Percentiles rank a stretch among this genome's conserved stretches.
Conservation (phyloP, 1,140 invertebrate species). For the Drosophila biarmipes region DNA sequence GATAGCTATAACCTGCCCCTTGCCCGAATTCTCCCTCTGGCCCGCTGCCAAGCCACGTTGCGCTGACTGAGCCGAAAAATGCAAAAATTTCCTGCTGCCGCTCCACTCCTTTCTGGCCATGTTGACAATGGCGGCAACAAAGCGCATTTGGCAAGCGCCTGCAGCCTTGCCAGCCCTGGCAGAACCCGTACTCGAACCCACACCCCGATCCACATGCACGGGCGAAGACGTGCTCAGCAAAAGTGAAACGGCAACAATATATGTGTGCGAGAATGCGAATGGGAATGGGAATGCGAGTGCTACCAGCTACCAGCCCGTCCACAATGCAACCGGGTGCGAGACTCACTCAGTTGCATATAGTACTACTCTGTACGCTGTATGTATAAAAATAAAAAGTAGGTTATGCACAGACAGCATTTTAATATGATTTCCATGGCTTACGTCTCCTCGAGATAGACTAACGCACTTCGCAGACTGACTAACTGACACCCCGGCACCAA, state of each 20-base stretch:
- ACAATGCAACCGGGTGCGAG: slow-evolving; percentile 24
- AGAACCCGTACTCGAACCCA: slow-evolving; percentile 8
- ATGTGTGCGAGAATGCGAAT: slow-evolving; percentile 23
- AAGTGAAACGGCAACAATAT: slow-evolving; percentile 78
- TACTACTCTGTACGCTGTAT: slow-evolving; percentile 1
- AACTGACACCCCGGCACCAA: slow-evolving; percentile 36
- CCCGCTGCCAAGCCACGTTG: slow-evolving; percentile 69
- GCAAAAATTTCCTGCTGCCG: slow-evolving; percentile 60
- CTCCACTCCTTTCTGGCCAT: slow-evolving; percentile 43
- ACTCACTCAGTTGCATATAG: slow-evolving; percentile 11
- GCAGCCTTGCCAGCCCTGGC: slow-evolving; percentile 66
- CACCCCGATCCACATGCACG: not conserved
- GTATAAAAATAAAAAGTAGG: slow-evolving; percentile 72
- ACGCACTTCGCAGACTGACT: slow-evolving; percentile 44
- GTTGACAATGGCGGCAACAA: slow-evolving; percentile 79
- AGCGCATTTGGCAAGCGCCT: slow-evolving; percentile 79
- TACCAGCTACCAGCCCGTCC: slow-evolving; percentile 5
- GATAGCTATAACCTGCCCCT: not conserved
- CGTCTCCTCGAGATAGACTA: slow-evolving; percentile 41
- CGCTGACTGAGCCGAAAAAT: slow-evolving; percentile 79
- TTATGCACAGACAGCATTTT: slow-evolving; percentile 79
- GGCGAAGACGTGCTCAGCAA: slow-evolving; percentile 71
- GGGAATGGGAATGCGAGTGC: slow-evolving; percentile 1
- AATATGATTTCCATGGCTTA: slow-evolving; percentile 79
- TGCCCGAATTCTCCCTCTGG: slow-evolving; percentile 21